Evolutionary conservation across 2,113 vertebrate genomes (phyloP).

Genomic region (human): GRCh38 chr14:79004501-79005000

Average conservation of each 20-base stretch:
- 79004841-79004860: not conserved
- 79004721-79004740: not conserved
- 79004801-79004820: not conserved
- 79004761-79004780: not conserved
- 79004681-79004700: not conserved
- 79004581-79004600: not conserved
- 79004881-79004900: not conserved
- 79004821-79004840: not conserved
- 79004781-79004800: not conserved
- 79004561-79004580: conserved; percentile 30
- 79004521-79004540: too few species aligned
- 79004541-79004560: not conserved
- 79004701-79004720: not conserved
- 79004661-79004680: not conserved
- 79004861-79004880: not conserved
- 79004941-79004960: not conserved
- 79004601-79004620: conserved; percentile 16
- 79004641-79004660: not conserved
- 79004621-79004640: not conserved
- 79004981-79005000: not conserved
- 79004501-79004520: too few species aligned
- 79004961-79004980: not conserved
- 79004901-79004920: not conserved
- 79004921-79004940: not conserved
- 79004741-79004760: not conserved